phyloP scores from a whole-genome alignment of 2,888 invertebrate species.

The Odontothrips loti region DNA sequence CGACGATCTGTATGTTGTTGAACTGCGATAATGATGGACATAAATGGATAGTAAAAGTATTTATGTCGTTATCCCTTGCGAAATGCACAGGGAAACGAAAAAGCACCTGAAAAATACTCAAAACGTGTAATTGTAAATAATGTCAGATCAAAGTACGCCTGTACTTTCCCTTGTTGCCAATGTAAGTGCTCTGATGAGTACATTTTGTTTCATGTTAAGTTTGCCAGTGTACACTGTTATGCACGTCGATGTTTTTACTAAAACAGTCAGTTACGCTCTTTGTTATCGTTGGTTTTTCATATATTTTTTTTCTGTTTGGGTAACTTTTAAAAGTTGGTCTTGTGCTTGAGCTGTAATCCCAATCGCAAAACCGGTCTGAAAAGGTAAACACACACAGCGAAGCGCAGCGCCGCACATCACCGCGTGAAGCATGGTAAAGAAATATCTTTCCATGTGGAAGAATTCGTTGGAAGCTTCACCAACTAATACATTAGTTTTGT shows the following conservation, averaged over 20 bases:
- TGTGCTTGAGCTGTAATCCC: too few species aligned
- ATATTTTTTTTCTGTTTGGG: too few species aligned
- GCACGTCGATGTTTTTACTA: neutral
- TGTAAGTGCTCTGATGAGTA: neutral
- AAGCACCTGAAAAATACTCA: conserved; percentile 26
- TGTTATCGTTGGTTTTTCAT: too few species aligned
- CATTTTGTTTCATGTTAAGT: neutral
- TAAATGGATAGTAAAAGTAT: neutral
- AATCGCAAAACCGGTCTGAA: too few species aligned
- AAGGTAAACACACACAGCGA: too few species aligned
- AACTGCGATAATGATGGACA: neutral
- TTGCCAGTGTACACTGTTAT: neutral
- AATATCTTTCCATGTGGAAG: too few species aligned
- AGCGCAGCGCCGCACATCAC: too few species aligned
- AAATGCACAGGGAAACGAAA: conserved; percentile 5
- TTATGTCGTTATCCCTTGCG: neutral
- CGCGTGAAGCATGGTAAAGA: too few species aligned
- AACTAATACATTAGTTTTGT: too few species aligned
- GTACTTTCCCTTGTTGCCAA: conserved; percentile 16
- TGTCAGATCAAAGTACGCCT: neutral
- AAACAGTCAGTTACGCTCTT: neutral
- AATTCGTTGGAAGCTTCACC: too few species aligned
- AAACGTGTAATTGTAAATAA: conserved; percentile 13
- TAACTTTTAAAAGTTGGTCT: too few species aligned
- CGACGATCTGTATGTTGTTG: neutral